Conservation (phyloP, 2,113 vertebrate species). For the Alligator mississippiensis region DNA sequence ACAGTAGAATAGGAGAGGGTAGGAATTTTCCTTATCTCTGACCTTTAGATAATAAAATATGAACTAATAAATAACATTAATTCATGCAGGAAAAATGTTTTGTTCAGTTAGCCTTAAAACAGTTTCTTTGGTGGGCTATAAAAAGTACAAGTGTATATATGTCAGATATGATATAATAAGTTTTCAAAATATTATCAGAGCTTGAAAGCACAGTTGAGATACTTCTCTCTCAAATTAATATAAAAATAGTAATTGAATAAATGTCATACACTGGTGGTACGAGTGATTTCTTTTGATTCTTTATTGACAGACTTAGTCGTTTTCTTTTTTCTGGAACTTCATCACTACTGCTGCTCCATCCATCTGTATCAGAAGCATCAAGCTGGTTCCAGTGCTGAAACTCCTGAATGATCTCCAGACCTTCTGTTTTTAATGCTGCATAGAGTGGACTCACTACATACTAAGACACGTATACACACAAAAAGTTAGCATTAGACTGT, state of each 20-base stretch:
- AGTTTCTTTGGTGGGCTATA: not conserved
- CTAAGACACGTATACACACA: conserved; percentile 73
- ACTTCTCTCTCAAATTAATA: not conserved
- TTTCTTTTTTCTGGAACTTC: conserved; percentile 81
- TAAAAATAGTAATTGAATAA: conserved; percentile 12
- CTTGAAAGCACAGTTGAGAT: not conserved
- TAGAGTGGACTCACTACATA: conserved; percentile 87
- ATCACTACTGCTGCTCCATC: conserved; percentile 68
- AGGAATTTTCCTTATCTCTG: not conserved
- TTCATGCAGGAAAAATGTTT: not conserved
- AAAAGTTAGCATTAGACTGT: not conserved
- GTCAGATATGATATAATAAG: no score
- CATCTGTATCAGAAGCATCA: conserved; percentile 62
- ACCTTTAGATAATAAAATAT: not conserved
- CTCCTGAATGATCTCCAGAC: conserved; percentile 72
- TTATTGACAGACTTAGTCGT: conserved; percentile 73
- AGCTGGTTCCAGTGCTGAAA: conserved; percentile 46
- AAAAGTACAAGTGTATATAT: not conserved
- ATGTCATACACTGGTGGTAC: conserved; percentile 65
- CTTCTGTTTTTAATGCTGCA: conserved; percentile 84
- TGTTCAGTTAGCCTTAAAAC: not conserved
- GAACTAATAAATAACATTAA: not conserved
- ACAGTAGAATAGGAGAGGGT: not conserved
- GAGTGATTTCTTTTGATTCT: conserved; percentile 48
- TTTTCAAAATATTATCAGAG: not conserved